Evolutionary conservation across 1,140 invertebrate species (phyloP).

Genomic region (Megalonaias nervosa): DNA sequence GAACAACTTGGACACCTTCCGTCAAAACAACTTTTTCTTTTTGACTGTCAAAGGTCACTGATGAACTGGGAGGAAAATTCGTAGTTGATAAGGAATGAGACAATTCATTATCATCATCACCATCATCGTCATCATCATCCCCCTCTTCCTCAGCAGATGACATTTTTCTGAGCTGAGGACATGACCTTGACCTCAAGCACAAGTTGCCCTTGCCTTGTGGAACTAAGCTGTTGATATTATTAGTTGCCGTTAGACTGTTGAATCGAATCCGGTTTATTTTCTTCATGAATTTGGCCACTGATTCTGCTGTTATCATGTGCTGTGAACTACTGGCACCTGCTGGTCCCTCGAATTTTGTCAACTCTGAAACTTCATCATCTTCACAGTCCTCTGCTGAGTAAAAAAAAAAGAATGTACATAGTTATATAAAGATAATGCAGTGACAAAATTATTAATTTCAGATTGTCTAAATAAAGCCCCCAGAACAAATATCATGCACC

Average conservation of each 20-base stretch:
- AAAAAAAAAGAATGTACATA: constrained; percentile 11
- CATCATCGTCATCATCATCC: constrained; percentile 3
- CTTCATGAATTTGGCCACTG: constrained; percentile 77
- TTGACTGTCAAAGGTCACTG: too few species aligned
- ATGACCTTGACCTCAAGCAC: constrained; percentile 40
- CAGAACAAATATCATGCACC: constrained; percentile 3
- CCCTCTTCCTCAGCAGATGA: constrained; percentile 27
- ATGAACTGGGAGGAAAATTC: too few species aligned
- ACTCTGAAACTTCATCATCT: constrained; percentile 49
- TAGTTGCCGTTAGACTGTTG: constrained; percentile 74
- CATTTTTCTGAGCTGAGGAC: constrained; percentile 45
- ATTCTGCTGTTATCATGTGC: constrained; percentile 55
- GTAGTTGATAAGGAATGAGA: too few species aligned
- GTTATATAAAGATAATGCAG: too few species aligned
- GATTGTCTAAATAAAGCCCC: too few species aligned
- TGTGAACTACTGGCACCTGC: constrained; percentile 7
- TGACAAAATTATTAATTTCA: too few species aligned
- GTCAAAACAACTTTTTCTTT: too few species aligned
- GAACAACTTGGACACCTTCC: too few species aligned
- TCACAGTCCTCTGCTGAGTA: constrained; percentile 36
- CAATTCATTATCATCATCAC: neutral
- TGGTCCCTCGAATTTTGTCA: constrained; percentile 31
- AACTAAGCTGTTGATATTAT: constrained; percentile 28
- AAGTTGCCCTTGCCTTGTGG: constrained; percentile 21
- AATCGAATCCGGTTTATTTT: constrained; percentile 77